Evolutionary conservation across 1,140 invertebrate genomes (phyloP), one percentile per base, ranked within the genome.

Genomic region (Scaptomyza montana): DNA sequence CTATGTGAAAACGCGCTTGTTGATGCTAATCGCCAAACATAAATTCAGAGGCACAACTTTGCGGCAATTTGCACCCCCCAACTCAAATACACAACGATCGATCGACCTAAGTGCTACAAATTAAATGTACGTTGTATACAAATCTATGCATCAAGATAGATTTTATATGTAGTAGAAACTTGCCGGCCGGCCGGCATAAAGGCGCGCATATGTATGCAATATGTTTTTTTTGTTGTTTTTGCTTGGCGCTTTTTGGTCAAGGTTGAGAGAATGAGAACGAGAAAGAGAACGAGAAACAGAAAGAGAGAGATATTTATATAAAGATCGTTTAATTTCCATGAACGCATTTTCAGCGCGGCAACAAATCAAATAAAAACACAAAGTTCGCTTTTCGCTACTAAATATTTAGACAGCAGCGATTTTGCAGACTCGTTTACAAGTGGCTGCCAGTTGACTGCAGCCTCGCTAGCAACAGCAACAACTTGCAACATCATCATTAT

Each of bases 131-230:
- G 51, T 28, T 51, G 59, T 30, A 62, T 43, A 72, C 47, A 77
- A 19, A 45, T 16, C 4, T 59, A 25, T 54, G n/a, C 47, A 66
- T 41, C 13, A 8, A 43, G 8, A 39, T 13, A 25, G 28, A 28
- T 12, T 25, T n/a, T n/a, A n/a, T n/a, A n/a, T n/a, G 10, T 13
- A 19, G 28, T 30, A n/a, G 39, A 49, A 66, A 61, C 54, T 76
- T 65, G 80, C 82, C 82, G 82, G 82, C 84, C 82, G 82, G 82
- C 84, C 82, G 82, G 82, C 76, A 36, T 36, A 36, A 8, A 36
- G 7, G 72, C 82, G 82, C 82, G 84, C 78, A 87, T 87, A 87
- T 87, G 82, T 87, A 87, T 87, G 84, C 84, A 87, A 87, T 84
- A 87, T 89, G 84, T 87, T 87, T 36, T 36, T 9, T 36, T 36